These are phyloP conservation scores for Halisarca cf. caerulea DNA, from an alignment of 37 sponge, comb jelly and placozoan species.

Conservation along the genomic window DNA sequence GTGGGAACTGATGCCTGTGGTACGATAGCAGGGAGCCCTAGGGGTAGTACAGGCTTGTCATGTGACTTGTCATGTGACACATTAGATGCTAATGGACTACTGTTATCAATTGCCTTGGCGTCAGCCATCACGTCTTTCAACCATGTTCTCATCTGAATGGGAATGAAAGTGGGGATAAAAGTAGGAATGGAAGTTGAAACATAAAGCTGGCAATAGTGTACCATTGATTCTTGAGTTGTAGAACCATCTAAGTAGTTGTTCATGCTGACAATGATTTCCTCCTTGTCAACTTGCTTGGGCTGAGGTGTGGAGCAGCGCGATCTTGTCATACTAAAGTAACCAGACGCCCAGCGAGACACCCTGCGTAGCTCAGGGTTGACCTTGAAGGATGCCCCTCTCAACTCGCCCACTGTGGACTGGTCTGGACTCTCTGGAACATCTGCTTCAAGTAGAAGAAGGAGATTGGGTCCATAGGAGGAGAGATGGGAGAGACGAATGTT, in stretches of 20 bases:
- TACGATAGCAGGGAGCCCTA: background rate
- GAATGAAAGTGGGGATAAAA: background rate
- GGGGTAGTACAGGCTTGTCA: background rate
- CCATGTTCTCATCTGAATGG: background rate
- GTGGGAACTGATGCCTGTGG: background rate
- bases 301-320: background rate
- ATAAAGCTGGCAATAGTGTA: background rate
- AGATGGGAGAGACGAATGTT: conserved; percentile 48
- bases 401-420: background rate
- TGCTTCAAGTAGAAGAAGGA: conserved; percentile 62
- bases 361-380: background rate
- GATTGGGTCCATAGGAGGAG: conserved; percentile 51
- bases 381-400: background rate
- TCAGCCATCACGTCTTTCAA: no score
- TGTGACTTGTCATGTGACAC: no score
- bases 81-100: no score
- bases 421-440: conserved; percentile 27
- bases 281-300: background rate
- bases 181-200: no score
- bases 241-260: background rate
- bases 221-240: conserved; percentile 6
- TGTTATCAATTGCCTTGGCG: no score
- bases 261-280: background rate
- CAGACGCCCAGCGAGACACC: background rate
- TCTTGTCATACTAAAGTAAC: background rate